These are phyloP conservation scores for Apeira syringaria DNA, from an alignment of 2,888 invertebrate genomes.

Conservation along the genomic window DNA sequence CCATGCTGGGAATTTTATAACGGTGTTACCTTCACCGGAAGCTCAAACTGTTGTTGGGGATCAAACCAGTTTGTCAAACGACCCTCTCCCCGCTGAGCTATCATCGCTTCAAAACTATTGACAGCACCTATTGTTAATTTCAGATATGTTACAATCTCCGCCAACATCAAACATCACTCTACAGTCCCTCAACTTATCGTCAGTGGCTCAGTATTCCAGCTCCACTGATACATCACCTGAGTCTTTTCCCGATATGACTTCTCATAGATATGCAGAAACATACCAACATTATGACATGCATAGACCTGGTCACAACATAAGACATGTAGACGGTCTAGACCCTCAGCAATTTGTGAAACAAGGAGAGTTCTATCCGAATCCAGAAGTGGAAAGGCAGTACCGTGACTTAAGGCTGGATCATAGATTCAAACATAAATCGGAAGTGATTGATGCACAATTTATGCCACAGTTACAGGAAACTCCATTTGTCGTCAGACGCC, in stretches of 20 bases:
- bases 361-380: no score
- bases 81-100: no score
- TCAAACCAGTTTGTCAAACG: no score
- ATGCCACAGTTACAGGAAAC: slow-evolving; percentile 22
- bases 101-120: no score
- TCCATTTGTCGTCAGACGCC: slow-evolving; percentile 36
- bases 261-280: slow-evolving; percentile 22
- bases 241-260: slow-evolving; percentile 48
- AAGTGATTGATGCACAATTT: slow-evolving; percentile 32
- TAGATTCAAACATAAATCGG: neutral
- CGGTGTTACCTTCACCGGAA: no score
- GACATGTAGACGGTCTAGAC: neutral
- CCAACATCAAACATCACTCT: slow-evolving; percentile 9
- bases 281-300: neutral
- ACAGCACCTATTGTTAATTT: slow-evolving; percentile 29
- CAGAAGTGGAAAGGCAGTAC: neutral
- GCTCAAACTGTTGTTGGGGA: no score
- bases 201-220: slow-evolving; percentile 59
- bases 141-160: slow-evolving; percentile 43
- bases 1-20: no score
- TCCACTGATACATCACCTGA: slow-evolving; percentile 70
- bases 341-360: neutral
- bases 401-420: neutral
- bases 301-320: neutral
- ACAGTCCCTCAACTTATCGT: slow-evolving; percentile 36